Evolutionary conservation across 2,113 vertebrate genomes (phyloP), one percentile per base, ranked within the genome.

Genomic region (Eulemur rufifrons): DNA sequence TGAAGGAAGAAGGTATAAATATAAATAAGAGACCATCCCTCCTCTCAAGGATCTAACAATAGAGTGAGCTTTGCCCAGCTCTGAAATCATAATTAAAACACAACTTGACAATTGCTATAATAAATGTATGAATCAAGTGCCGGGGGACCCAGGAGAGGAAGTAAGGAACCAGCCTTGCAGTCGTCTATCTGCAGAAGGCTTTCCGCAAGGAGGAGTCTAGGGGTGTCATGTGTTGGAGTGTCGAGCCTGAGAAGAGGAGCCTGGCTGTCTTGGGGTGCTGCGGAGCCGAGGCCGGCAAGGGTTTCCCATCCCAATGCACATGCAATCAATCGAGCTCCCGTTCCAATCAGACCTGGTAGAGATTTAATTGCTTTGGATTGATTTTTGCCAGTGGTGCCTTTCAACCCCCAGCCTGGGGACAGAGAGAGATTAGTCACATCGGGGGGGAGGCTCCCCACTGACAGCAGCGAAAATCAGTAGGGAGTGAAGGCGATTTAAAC

Each of bases 351-450:
- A 68, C 86, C 37, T 23, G 68, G 82, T 59, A 6, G 52, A 47
- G 21, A 52, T 69, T 91, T 97, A 96, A 98, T 94, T 96, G 97
- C 97, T 96, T 91, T 84, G 68, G 68, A 95, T 97, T 95, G 94
- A 96, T 98, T 96, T 97, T 94, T 56, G 61, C 96, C 91, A 45
- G 8, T 11, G 32, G 73, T 86, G 45, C 89, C 74, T 88, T 92
- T 85, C 81, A 81, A 47, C 56, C 84, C 81, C 59, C 64, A 86
- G 69, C 61, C 85, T 32, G 47, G 97, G 92, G 85, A 96, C 69
- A 0, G 14, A 95, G 61, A 90, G 71, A 96, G 85, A 96, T 80
- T 66, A 74, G 92, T 94, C 94, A 86, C 15, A 1, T 95, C 64
- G 50, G 39, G 56, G 56, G 52, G 52, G 71, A 91, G 85, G 47